Conservation (phyloP, 2,888 invertebrate species). For the Gisinianus flammeolus region DNA sequence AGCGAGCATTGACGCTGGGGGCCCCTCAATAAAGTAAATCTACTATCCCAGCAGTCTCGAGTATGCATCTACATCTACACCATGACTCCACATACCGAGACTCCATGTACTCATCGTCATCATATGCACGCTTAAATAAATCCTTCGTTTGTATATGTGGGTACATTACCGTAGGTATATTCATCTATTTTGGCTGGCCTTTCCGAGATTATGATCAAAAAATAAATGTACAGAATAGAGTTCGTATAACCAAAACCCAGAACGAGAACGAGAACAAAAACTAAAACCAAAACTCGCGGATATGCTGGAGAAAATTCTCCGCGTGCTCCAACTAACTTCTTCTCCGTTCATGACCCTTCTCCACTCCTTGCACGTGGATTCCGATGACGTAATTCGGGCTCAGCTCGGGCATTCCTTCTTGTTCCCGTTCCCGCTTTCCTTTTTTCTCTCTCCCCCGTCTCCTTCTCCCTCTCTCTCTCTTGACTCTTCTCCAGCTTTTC, state of each 20-base stretch:
- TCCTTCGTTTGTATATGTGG: too few species aligned
- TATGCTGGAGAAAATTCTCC: constrained; percentile 1
- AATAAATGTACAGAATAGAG: too few species aligned
- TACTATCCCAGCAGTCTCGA: background rate
- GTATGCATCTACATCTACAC: background rate
- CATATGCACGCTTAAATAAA: too few species aligned
- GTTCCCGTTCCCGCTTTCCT: constrained; percentile 18
- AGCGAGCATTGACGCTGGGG: background rate
- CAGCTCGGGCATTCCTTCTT: background rate
- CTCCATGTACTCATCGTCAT: too few species aligned
- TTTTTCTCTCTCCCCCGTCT: background rate
- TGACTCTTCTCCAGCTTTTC: background rate
- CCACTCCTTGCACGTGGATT: constrained; percentile 49
- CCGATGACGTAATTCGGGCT: constrained; percentile 49
- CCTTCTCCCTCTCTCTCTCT: constrained; percentile 5
- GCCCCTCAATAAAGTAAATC: too few species aligned
- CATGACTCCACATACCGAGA: too few species aligned
- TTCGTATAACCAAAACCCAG: too few species aligned
- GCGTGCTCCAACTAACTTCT: background rate
- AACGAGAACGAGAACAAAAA: too few species aligned
- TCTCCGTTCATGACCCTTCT: constrained; percentile 31
- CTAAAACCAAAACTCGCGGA: background rate
- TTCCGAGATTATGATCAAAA: too few species aligned
- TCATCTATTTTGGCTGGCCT: too few species aligned
- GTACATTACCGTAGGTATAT: too few species aligned